Percentiles rank a stretch among this genome's conserved stretches.
Conservation (phyloP, 2,888 invertebrate genomes). For the Drosophila tanythrix region DNA sequence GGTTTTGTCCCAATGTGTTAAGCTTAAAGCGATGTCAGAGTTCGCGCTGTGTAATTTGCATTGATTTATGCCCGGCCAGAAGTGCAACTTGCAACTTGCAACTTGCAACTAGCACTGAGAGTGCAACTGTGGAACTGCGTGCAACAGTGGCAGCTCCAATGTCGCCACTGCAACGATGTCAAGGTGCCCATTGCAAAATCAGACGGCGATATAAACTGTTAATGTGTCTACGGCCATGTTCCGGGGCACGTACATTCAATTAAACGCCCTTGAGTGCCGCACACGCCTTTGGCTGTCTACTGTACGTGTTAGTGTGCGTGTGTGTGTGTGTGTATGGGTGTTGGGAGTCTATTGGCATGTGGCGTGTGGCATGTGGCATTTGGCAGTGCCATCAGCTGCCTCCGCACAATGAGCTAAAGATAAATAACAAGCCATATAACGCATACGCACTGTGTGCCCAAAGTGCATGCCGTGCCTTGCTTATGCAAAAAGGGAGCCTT, state of each 20-base stretch:
- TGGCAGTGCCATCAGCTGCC: conserved; percentile 30
- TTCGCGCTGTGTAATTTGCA: conserved; percentile 71
- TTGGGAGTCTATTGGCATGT: conserved; percentile 71
- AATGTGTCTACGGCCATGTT: conserved; percentile 73
- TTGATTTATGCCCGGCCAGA: conserved; percentile 64
- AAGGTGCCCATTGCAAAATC: conserved; percentile 60
- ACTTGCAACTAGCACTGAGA: conserved; percentile 15
- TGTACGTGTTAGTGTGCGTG: background rate
- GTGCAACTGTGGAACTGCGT: conserved; percentile 16
- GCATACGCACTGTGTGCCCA: conserved; percentile 74
- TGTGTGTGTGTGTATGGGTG: conserved; percentile 17
- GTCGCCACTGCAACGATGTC: conserved; percentile 63
- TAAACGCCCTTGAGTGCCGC: conserved; percentile 78
- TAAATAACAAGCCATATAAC: conserved; percentile 79
- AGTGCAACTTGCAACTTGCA: conserved; percentile 23
- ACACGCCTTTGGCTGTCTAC: conserved; percentile 43
- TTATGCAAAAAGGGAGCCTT: conserved; percentile 69
- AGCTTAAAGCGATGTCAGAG: conserved; percentile 66
- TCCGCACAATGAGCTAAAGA: conserved; percentile 77
- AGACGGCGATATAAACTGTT: conserved; percentile 61
- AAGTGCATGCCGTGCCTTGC: conserved; percentile 64
- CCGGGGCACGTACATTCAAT: conserved; percentile 77
- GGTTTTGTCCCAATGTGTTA: conserved; percentile 56
- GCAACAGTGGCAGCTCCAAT: conserved; percentile 35
- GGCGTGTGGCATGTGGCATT: conserved; percentile 9